phyloP scores from a whole-genome alignment of 2,888 invertebrate genomes.

The Lottia scabra region DNA sequence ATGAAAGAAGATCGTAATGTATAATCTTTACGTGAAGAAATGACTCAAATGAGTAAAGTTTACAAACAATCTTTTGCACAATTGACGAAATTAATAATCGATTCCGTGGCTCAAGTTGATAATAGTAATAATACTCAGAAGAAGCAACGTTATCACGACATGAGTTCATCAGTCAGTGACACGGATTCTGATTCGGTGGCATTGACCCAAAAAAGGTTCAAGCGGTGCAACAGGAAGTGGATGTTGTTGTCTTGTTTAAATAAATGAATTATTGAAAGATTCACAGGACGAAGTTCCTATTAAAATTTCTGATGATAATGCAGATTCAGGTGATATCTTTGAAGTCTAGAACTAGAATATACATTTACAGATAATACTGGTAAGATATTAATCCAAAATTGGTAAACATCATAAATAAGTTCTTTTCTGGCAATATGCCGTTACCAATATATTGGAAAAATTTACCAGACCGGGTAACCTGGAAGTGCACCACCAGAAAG shows the following conservation, averaged over 20 bases:
- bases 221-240: not conserved
- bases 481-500: not conserved
- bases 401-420: not conserved
- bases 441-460: not conserved
- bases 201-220: too few relatives aligned
- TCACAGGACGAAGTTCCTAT: not conserved
- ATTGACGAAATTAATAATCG: too few relatives aligned
- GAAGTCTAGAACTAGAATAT: not conserved
- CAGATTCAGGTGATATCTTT: not conserved
- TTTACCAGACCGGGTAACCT: not conserved
- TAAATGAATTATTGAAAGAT: not conserved
- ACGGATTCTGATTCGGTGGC: too few relatives aligned
- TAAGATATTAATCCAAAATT: not conserved
- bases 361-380: not conserved
- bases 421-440: not conserved
- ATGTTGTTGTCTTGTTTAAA: conserved; percentile 4
- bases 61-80: too few relatives aligned
- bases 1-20: too few relatives aligned
- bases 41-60: too few relatives aligned
- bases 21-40: too few relatives aligned
- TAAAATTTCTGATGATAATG: not conserved
- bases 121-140: too few relatives aligned
- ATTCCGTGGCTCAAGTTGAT: too few relatives aligned
- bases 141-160: too few relatives aligned
- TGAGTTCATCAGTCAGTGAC: too few relatives aligned